These are phyloP conservation scores for Myodes glareolus DNA, from an alignment of 2,113 vertebrate species.

Conservation along the genomic window DNA sequence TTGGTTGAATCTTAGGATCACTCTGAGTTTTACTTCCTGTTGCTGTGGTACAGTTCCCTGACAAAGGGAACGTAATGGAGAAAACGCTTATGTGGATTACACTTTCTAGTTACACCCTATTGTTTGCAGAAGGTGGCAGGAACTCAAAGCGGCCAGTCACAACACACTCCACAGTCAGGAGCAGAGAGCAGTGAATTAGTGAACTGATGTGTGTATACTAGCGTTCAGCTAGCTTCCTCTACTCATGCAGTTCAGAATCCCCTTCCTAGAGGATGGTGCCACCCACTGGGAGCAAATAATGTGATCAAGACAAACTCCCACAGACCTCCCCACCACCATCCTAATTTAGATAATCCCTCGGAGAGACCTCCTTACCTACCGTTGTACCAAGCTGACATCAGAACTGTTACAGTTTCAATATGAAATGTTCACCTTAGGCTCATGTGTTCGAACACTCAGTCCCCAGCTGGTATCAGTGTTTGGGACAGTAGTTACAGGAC, in stretches of 20 bases:
- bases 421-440: neutral
- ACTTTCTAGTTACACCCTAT: neutral
- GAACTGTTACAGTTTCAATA: neutral
- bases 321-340: neutral
- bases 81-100: neutral
- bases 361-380: neutral
- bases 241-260: neutral
- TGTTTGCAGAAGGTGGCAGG: neutral
- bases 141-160: neutral
- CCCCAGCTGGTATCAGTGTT: neutral
- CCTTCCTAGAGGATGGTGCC: neutral
- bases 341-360: neutral
- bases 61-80: neutral
- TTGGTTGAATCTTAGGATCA: neutral
- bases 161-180: neutral
- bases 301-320: neutral
- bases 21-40: neutral
- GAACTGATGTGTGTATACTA: neutral
- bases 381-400: neutral
- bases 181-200: neutral
- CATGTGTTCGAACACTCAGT: neutral
- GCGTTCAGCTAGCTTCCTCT: neutral
- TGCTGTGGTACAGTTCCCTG: neutral
- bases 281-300: neutral
- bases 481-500: too few species aligned